Evolutionary conservation across 23 tunicate species (phyloP).

Genomic region (Diplosoma virens): DNA sequence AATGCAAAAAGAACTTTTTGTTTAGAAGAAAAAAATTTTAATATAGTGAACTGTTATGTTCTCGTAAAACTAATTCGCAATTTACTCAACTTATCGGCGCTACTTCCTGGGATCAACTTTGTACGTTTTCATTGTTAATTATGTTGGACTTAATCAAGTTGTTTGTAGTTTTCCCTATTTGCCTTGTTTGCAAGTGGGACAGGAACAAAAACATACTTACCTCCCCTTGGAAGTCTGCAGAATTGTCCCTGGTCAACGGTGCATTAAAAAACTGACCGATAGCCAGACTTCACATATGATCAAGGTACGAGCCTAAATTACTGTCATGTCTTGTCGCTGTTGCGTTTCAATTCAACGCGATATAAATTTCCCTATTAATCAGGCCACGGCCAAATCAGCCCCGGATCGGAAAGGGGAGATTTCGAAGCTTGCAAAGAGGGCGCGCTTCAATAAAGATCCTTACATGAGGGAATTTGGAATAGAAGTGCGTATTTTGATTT

Average conservation of each 20-base stretch:
- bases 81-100: background rate
- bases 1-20: no score
- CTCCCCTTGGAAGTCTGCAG: conserved; percentile 98
- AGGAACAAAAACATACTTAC: conserved; percentile 99
- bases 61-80: no score
- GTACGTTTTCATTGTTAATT: no score
- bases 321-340: no score
- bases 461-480: conserved; percentile 99
- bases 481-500: background rate
- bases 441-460: conserved; percentile 98
- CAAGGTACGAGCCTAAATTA: no score
- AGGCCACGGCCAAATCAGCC: conserved; percentile 98
- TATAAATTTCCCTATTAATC: background rate
- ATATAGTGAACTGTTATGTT: no score
- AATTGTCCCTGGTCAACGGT: conserved; percentile 95
- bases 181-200: conserved; percentile 98
- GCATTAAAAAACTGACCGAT: conserved; percentile 98
- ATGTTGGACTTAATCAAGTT: no score
- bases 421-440: conserved; percentile 81
- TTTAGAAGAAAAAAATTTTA: no score
- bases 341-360: background rate
- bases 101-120: background rate
- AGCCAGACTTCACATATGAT: conserved; percentile 99
- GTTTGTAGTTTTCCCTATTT: conserved; percentile 82
- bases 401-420: conserved; percentile 98